Conservation (phyloP, 2,797 vertebrate species). For the Danionella dracula region DNA sequence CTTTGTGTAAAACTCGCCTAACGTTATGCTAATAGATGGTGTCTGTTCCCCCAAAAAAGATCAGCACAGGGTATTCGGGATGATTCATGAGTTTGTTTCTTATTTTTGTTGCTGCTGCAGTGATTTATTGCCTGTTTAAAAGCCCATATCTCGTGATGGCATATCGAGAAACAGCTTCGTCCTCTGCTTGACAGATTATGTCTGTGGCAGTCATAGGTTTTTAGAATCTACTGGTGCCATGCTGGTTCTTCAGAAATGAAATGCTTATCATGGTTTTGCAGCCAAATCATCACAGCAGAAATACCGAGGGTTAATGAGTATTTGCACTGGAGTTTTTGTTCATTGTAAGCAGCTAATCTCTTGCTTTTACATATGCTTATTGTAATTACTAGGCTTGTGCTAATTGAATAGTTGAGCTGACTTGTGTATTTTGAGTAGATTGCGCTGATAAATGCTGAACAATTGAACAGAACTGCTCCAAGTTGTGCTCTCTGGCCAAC, state of each 20-base stretch:
- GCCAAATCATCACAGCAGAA: slow-evolving; percentile 1
- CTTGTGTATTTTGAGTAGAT: neutral
- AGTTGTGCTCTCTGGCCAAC: neutral
- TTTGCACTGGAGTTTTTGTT: slow-evolving; percentile 3
- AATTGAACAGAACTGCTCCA: neutral
- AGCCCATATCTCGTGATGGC: slow-evolving; percentile 40
- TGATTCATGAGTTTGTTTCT: slow-evolving; percentile 46
- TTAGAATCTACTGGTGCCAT: slow-evolving; percentile 25
- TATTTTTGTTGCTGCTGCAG: slow-evolving; percentile 17
- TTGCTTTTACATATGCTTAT: slow-evolving; percentile 29
- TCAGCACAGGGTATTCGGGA: slow-evolving; percentile 20
- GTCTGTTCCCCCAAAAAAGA: slow-evolving; percentile 3
- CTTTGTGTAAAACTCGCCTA: neutral
- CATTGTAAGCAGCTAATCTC: slow-evolving; percentile 12
- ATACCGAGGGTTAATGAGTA: neutral
- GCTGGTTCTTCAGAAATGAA: slow-evolving; percentile 19
- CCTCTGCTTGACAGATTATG: slow-evolving; percentile 44
- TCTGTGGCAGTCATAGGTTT: slow-evolving; percentile 1
- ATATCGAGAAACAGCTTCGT: slow-evolving; percentile 39
- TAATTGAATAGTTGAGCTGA: slow-evolving; percentile 9
- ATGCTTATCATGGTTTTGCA: slow-evolving; percentile 17
- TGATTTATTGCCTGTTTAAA: slow-evolving; percentile 52
- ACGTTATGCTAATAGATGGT: neutral
- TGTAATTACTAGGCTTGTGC: slow-evolving; percentile 4
- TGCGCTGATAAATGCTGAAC: neutral